Evolutionary conservation across 2,888 invertebrate species (phyloP), one percentile per base, ranked within the genome.

Genomic region (Synergus laeviventris): DNA sequence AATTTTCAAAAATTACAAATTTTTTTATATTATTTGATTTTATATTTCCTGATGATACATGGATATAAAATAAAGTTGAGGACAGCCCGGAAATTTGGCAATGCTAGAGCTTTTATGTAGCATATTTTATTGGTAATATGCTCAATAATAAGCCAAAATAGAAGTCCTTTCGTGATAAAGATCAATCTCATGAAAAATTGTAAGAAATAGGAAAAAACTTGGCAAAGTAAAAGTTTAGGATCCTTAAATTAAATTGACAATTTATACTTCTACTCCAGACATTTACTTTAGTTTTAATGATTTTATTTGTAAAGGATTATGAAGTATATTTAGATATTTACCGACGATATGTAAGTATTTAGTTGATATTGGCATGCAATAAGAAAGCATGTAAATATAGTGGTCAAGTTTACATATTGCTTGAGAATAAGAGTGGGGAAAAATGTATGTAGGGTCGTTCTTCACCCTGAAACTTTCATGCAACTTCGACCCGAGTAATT

Each of bases 391-490:
- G 38, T 49, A n/a, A 70, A n/a, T 24, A 59, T 59, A 56, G 16
- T 38, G 42, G 42, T 60, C n/a, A 74, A 74, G 74, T 56, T 21
- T 2, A 74, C 24, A 59, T 11, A 60, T 38, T 31, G 64, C 36
- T 16, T 38, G 8, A 62, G 12, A 73, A 21, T 1, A 14, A 42
- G 24, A 21, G 18, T n/a, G 18, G 24, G 56, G 21, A 36, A 24
- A 16, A 56, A 36, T 36, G 7, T 36, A 18, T 14, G 54, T 59
- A 21, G 74, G 59, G 74, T 74, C 18, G 42, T 39, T 59, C 60
- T 74, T 70, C 75, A 79, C 78, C 75, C 78, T 86, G 80, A 86
- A 86, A 86, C 76, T 85, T 86, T 86, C 79, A 86, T 85, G 79
- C 79, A 80, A 82, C 84, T 84, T 86, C 86, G 84, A 86, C 79